Evolutionary conservation across 1,140 invertebrate species (phyloP).

Genomic region (Babylonia areolata): DNA sequence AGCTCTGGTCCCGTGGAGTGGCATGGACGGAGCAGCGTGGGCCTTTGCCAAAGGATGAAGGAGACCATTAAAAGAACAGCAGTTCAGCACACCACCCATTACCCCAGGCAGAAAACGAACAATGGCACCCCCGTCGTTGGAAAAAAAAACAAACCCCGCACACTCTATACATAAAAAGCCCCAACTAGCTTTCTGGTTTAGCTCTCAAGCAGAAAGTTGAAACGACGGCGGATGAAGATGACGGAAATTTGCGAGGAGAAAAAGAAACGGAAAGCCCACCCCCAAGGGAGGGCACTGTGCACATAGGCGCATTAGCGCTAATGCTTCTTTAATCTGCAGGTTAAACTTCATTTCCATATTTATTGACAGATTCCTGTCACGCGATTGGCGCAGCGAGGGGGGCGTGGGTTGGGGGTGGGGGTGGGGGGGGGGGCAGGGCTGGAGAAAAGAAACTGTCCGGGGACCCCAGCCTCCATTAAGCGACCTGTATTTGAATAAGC

Average conservation of each 20-base stretch:
- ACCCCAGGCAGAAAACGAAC: not conserved
- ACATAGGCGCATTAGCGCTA: constrained; percentile 27
- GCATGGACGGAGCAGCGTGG: no score
- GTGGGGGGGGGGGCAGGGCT: not conserved
- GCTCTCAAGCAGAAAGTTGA: constrained; percentile 21
- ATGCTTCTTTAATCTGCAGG: constrained; percentile 34
- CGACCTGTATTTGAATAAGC: constrained; percentile 36
- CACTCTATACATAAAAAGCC: constrained; percentile 3
- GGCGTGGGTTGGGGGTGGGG: not conserved
- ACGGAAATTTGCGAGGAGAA: constrained; percentile 8
- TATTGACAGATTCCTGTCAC: constrained; percentile 30
- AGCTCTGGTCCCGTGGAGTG: no score
- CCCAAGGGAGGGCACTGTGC: not conserved
- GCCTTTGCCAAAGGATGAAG: not conserved
- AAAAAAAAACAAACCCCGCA: not conserved
- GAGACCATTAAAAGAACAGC: constrained; percentile 8
- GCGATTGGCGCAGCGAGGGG: not conserved
- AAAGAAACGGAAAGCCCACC: not conserved
- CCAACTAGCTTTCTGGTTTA: not conserved
- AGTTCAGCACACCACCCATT: not conserved
- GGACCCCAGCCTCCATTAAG: constrained; percentile 21
- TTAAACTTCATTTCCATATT: constrained; percentile 34
- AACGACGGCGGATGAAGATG: not conserved
- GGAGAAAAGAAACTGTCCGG: not conserved
- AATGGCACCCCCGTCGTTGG: not conserved